A percentile compares a stretch with the other conserved stretches of the same genome.
phyloP scores from a whole-genome alignment of 2,888 invertebrate genomes.

The Drosophila kanekoi region DNA sequence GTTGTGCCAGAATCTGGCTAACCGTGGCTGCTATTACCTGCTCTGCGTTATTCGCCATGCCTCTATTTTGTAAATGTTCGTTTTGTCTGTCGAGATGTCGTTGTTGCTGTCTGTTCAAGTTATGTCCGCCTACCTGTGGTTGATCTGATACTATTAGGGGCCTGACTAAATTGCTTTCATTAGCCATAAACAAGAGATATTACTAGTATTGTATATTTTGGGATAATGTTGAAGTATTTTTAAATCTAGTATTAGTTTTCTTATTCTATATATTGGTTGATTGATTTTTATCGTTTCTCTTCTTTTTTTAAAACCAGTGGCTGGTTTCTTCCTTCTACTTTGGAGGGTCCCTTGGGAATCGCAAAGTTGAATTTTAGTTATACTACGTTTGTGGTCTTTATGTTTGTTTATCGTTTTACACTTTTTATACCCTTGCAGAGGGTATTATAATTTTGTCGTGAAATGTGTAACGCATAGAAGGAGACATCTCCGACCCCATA shows the following conservation, averaged over 20 bases:
- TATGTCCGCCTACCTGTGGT: background rate
- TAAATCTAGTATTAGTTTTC: too few relatives aligned
- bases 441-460: too few relatives aligned
- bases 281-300: background rate
- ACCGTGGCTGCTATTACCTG: background rate
- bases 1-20: slow-evolving; percentile 1
- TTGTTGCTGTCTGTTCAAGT: background rate
- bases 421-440: too few relatives aligned
- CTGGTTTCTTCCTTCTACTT: background rate
- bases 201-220: too few relatives aligned
- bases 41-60: background rate
- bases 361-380: background rate
- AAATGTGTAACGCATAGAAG: too few relatives aligned
- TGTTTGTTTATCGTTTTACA: background rate
- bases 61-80: too few relatives aligned
- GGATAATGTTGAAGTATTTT: too few relatives aligned
- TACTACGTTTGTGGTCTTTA: too few relatives aligned
- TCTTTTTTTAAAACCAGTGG: background rate
- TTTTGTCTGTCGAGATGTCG: background rate
- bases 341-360: background rate
- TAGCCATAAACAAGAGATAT: background rate
- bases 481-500: too few relatives aligned
- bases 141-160: background rate
- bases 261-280: too few relatives aligned
- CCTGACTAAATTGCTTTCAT: background rate